Base-by-base conservation (phyloP, 2,888 invertebrate genomes). In the Masnerella sp. region DNA sequence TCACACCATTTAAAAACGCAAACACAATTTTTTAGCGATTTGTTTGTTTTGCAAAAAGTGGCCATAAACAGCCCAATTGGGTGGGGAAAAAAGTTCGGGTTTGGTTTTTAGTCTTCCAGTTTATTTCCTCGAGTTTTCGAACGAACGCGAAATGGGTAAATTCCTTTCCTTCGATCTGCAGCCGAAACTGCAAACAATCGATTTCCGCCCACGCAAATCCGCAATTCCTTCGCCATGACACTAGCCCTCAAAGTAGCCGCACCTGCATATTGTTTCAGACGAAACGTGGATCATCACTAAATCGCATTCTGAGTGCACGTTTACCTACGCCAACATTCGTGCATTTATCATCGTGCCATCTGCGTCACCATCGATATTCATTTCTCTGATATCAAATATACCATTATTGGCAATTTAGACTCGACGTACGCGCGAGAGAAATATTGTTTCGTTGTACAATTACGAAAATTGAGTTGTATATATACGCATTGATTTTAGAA, bases 201-300 rank as follows among this genome's bases (percentile, higher is more conserved):
- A 61, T 52, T 58, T 40, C 42, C 65, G 64, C 65, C 70, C 69
- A 68, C 61, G 69, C 59, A 22, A 64, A 30, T 68, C 56, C 56
- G 42, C 67, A 74, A 79, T 80, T 77, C 79, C 51, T 78, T 69
- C 32, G 40, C 47, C 78, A 68, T 81, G 80, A 80, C 79, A 77
- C 71, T 54, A 61, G 72, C 74, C 62, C 43, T 78, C 76, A 76
- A 78, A 79, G 70, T 76, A 45, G 80, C 81, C 80, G 79, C 81
- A 78, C 81, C 81, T 81, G 81, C 73, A 76, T 78, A 80, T 77
- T 81, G 78, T 81, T 80, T 77, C 69, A 72, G 54, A 52, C 43
- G 30, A 54, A 59, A 40, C 59, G n/a, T 45, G 45, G 51, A 45
- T 58, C 36, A 40, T 59, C 61, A 30, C 34, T 56, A 47, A 69